Percentiles rank a stretch among this genome's conserved stretches.
These are phyloP conservation scores for Glaucopsyche alexis DNA, from an alignment of 2,888 invertebrate genomes.

Conservation along the genomic window DNA sequence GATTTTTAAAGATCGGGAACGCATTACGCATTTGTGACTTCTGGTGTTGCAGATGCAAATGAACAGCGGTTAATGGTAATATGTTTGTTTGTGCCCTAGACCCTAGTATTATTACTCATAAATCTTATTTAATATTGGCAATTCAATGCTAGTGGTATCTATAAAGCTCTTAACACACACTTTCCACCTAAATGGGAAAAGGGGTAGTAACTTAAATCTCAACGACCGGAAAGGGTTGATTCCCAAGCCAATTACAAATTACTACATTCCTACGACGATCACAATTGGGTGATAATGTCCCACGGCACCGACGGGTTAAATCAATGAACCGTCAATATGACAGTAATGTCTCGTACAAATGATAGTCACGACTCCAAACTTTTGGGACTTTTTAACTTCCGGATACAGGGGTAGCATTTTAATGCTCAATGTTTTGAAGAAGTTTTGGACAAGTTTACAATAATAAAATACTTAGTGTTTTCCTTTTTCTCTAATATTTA, in stretches of 20 bases:
- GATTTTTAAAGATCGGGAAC: too few species aligned
- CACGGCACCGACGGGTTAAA: not conserved
- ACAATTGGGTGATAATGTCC: conserved; percentile 8
- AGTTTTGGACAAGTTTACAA: conserved; percentile 1
- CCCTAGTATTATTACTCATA: too few species aligned
- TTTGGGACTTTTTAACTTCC: conserved; percentile 13
- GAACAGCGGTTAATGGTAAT: too few species aligned
- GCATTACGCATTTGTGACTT: too few species aligned
- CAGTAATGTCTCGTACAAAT: conserved; percentile 1
- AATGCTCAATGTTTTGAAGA: not conserved
- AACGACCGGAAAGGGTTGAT: conserved; percentile 4
- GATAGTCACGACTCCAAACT: conserved; percentile 9
- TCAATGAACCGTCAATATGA: conserved; percentile 1
- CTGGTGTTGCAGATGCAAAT: too few species aligned
- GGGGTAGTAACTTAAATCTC: not conserved
- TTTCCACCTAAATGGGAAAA: too few species aligned
- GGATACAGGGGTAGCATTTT: not conserved
- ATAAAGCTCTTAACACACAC: too few species aligned
- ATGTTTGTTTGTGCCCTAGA: too few species aligned
- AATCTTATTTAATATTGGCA: too few species aligned
- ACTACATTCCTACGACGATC: not conserved
- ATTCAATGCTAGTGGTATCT: too few species aligned
- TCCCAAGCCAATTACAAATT: not conserved
- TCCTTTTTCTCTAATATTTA: not conserved
- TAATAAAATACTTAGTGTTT: not conserved